Conservation (phyloP, 2,888 invertebrate species). For the Pinctada fucata region DNA sequence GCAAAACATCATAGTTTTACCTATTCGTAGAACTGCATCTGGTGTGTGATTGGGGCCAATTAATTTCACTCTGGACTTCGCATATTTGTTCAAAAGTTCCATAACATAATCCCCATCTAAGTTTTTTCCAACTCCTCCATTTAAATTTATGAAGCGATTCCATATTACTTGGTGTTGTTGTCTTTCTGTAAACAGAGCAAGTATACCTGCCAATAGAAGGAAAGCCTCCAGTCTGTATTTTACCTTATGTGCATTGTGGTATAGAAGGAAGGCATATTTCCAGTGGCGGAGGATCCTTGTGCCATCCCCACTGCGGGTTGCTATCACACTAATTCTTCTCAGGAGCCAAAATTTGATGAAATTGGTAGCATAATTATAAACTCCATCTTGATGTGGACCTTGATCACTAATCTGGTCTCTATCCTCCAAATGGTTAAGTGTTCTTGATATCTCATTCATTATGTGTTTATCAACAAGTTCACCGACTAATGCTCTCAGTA, state of each 20-base stretch:
- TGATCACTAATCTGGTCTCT: too few species aligned
- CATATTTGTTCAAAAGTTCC: conserved; percentile 34
- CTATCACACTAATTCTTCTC: conserved; percentile 11
- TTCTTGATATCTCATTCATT: conserved; percentile 9
- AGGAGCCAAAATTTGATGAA: conserved; percentile 12
- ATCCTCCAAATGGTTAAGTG: too few species aligned
- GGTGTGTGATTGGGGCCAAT: conserved; percentile 28
- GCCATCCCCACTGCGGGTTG: conserved; percentile 26
- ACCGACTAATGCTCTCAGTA: background rate
- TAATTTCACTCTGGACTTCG: conserved; percentile 19
- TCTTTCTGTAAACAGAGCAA: conserved; percentile 17
- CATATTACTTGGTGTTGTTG: conserved; percentile 26
- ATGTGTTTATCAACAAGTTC: conserved; percentile 10
- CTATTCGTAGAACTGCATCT: conserved; percentile 25
- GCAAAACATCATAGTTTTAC: conserved; percentile 33
- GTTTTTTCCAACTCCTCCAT: conserved; percentile 25
- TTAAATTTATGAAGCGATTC: conserved; percentile 30
- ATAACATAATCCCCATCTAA: conserved; percentile 37
- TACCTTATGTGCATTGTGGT: conserved; percentile 21
- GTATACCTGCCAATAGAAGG: conserved; percentile 25
- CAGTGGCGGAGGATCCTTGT: conserved; percentile 14
- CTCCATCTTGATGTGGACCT: background rate
- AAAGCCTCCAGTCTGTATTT: conserved; percentile 33
- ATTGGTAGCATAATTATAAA: conserved; percentile 16
- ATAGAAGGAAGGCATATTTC: conserved; percentile 28